phyloP scores from a whole-genome alignment of 2,888 invertebrate genomes.

The Stictocephala bisonia region DNA sequence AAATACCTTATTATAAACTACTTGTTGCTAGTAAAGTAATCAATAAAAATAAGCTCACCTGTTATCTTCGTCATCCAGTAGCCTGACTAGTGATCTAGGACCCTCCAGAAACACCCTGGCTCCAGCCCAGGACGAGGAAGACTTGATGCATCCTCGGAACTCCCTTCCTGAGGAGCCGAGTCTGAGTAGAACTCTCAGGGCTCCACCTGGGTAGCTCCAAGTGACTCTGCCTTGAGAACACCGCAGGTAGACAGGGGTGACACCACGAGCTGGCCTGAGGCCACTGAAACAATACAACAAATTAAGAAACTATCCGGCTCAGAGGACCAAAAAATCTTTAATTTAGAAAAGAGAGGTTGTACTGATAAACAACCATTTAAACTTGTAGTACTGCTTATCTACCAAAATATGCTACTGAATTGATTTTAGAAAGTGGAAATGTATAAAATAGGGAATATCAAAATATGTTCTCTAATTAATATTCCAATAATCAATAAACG shows the following conservation, averaged over 20 bases:
- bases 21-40: too few relatives aligned
- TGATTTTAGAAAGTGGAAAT: too few relatives aligned
- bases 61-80: slow-evolving; percentile 59
- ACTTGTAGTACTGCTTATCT: too few relatives aligned
- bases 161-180: slow-evolving; percentile 70
- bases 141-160: slow-evolving; percentile 78
- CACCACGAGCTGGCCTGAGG: slow-evolving; percentile 70
- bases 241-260: slow-evolving; percentile 80
- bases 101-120: slow-evolving; percentile 75
- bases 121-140: slow-evolving; percentile 63
- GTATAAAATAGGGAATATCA: too few relatives aligned
- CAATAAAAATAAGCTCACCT: slow-evolving; percentile 36
- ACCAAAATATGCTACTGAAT: too few relatives aligned
- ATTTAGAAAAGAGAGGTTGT: too few relatives aligned
- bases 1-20: too few relatives aligned
- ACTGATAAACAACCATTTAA: too few relatives aligned
- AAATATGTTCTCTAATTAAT: too few relatives aligned
- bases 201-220: slow-evolving; percentile 85
- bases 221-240: slow-evolving; percentile 77
- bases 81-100: slow-evolving; percentile 69
- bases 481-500: too few relatives aligned
- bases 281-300: slow-evolving; percentile 68
- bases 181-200: slow-evolving; percentile 74
- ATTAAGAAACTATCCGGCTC: too few relatives aligned
- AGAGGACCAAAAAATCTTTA: too few relatives aligned